These are phyloP conservation scores for Druceiella hillmani DNA, from an alignment of 2,888 invertebrate genomes.

Conservation along the genomic window DNA sequence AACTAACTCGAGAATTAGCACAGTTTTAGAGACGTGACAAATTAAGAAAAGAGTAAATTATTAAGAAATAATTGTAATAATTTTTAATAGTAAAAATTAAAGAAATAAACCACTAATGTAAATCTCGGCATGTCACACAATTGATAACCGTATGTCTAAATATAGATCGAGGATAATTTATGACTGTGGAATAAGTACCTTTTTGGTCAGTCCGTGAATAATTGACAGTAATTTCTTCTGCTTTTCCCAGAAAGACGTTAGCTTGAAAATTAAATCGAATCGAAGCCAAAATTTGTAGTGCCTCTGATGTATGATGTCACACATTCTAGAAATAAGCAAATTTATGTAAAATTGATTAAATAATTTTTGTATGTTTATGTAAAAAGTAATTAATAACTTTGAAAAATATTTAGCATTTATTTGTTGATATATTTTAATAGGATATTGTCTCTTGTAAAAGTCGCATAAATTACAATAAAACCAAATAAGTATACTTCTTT, in stretches of 20 bases:
- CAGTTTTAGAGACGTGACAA: no score
- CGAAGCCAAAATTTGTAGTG: constrained; percentile 71
- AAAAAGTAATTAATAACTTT: no score
- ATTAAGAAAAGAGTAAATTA: no score
- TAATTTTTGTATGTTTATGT: not conserved
- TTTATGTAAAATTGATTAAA: constrained; percentile 1
- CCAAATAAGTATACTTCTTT: no score
- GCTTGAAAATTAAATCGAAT: constrained; percentile 64
- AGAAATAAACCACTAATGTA: constrained; percentile 2
- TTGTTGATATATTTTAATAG: no score
- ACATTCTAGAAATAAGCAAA: constrained; percentile 63
- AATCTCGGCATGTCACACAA: not conserved
- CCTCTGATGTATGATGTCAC: constrained; percentile 73
- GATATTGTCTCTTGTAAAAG: no score
- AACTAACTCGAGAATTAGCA: no score
- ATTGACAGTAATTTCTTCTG: constrained; percentile 62
- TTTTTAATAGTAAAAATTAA: constrained; percentile 10
- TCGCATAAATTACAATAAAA: no score
- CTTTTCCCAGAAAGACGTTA: constrained; percentile 62
- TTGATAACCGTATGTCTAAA: not conserved
- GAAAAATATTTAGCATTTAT: no score
- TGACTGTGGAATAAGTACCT: no score
- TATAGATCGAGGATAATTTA: no score
- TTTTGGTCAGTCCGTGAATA: constrained; percentile 72
- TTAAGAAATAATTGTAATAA: constrained; percentile 7